These are phyloP conservation scores for Canis aureus DNA, from an alignment of 2,113 vertebrate species.

Conservation along the genomic window DNA sequence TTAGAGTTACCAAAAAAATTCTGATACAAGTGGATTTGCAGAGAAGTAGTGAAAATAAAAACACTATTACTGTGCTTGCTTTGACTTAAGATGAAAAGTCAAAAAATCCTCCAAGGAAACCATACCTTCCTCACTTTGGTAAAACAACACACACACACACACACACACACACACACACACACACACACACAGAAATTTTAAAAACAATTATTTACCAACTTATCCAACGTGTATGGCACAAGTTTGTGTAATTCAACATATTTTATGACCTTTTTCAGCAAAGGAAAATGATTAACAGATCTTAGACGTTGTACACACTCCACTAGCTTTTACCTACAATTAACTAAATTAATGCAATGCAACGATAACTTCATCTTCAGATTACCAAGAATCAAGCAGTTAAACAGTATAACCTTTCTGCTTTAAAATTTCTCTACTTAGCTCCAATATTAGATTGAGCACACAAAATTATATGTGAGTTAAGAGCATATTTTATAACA, in stretches of 20 bases:
- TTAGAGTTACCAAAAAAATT: slow-evolving; percentile 36
- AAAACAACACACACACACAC: background rate
- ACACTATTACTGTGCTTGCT: background rate
- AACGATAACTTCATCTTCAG: background rate
- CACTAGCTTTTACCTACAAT: background rate
- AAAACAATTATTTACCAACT: background rate
- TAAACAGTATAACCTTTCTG: background rate
- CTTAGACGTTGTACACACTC: background rate
- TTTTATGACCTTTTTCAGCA: background rate
- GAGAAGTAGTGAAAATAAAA: background rate
- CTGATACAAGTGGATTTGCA: background rate
- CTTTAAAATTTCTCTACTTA: slow-evolving; percentile 35
- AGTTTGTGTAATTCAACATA: background rate
- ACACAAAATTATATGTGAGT: background rate
- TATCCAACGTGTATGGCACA: background rate
- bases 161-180: background rate
- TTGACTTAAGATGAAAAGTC: background rate
- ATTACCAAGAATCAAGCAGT: background rate
- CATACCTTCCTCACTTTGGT: background rate
- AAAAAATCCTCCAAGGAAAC: background rate
- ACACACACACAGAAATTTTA: background rate
- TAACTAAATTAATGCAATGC: background rate
- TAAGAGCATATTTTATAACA: background rate
- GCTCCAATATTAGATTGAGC: background rate
- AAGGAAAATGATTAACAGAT: background rate